These are phyloP conservation scores for Aphidius colemani DNA, from an alignment of 2,888 invertebrate species.

Conservation along the genomic window DNA sequence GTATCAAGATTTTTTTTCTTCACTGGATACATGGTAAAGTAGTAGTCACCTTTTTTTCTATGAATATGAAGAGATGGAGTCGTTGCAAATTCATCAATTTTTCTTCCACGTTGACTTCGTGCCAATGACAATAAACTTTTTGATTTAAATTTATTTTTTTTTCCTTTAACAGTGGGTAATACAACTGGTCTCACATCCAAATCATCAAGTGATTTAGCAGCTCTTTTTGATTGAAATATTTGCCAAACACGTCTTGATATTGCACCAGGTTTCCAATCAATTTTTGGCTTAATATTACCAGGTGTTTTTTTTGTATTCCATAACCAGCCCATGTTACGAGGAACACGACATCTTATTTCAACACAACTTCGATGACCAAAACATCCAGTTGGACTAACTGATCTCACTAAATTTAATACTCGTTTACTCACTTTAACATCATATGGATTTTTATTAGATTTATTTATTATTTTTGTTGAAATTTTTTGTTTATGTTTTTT, in stretches of 20 bases:
- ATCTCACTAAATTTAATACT: slow-evolving; percentile 34
- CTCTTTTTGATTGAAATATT: slow-evolving; percentile 39
- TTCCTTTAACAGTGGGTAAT: slow-evolving; percentile 24
- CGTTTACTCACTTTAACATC: slow-evolving; percentile 33
- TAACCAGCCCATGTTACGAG: slow-evolving; percentile 47
- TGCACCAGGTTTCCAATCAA: slow-evolving; percentile 48
- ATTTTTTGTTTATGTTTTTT: not conserved
- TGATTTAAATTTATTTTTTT: slow-evolving; percentile 31
- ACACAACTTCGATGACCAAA: slow-evolving; percentile 45
- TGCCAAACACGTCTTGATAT: slow-evolving; percentile 42
- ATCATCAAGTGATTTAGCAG: slow-evolving; percentile 29
- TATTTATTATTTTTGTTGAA: not conserved
- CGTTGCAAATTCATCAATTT: slow-evolving; percentile 34
- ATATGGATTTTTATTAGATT: not conserved
- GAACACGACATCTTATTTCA: slow-evolving; percentile 40
- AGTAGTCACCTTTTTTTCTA: slow-evolving; percentile 45
- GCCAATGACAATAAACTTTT: slow-evolving; percentile 32
- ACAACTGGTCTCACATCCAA: slow-evolving; percentile 27
- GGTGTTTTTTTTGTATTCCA: slow-evolving; percentile 42
- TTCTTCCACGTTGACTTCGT: slow-evolving; percentile 26
- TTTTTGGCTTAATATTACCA: slow-evolving; percentile 36
- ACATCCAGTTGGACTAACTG: slow-evolving; percentile 25
- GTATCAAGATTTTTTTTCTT: slow-evolving; percentile 30
- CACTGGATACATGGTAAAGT: slow-evolving; percentile 46
- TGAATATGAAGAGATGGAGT: slow-evolving; percentile 47